Base-by-base conservation (phyloP, 2,797 vertebrate species). In the Oreonectes daqikongensis region DNA sequence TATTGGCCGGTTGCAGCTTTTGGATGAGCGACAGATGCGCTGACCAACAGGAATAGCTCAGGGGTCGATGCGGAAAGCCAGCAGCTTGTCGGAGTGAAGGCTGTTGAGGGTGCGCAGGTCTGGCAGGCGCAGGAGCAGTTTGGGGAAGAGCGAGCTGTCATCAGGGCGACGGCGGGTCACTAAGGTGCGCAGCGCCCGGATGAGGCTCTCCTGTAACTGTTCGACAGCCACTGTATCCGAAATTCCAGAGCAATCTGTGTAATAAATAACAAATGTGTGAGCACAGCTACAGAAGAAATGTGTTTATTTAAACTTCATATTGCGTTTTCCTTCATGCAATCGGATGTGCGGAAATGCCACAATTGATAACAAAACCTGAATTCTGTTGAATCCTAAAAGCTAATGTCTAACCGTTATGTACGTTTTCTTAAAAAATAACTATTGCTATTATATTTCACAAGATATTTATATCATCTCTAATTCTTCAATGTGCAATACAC, bases 81-180 rank as follows among this genome's bases (percentile, higher is more conserved):
- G 80, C 70, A 94, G 90, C 85, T 94, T 94, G 83, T 94, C 93
- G 0, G 93, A 93, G 89, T 94, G 93, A 84, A 93, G 76, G 72
- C 90, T 92, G 85, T 93, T 94, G 80, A 94, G 92, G 68, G 93
- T 93, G 80, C 92, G 90, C 77, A 94, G 90, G 88, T 94, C 93
- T 4, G 93, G 92, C 79, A 94, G 86, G 3, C 90, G 89, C 79
- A 94, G 85, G 7, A 94, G 91, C 52, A 94, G 88, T 84, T 93
- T 93, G 64, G 92, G 81, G 78, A 93, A 92, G 74, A 94, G 90
- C 53, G 89, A 14, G 9, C 81, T 82, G 81, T 93, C 87, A 5
- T 92, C 90, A 1, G 91, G 92, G 71, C 86, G 91, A 28, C 89
- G 90, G 1, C 87, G 87, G 40, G 86, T 88, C 81, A 93, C 86